Conservation (phyloP, 1,140 invertebrate genomes). For the Bombus breviceps region DNA sequence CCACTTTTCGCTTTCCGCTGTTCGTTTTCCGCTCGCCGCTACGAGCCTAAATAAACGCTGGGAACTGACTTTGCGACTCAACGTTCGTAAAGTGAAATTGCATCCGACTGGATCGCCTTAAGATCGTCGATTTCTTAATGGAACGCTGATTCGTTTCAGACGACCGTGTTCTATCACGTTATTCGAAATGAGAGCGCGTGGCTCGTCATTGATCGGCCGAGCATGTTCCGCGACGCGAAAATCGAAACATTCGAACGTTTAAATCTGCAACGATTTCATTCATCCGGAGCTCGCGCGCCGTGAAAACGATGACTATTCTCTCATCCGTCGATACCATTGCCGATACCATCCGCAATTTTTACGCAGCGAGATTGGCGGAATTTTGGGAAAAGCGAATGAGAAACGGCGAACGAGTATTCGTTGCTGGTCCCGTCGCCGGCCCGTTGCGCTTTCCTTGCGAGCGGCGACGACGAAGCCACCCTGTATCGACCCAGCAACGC, state of each 20-base stretch:
- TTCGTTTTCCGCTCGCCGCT: background rate
- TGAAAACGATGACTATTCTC: no score
- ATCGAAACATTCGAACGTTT: no score
- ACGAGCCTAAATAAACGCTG: background rate
- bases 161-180: background rate
- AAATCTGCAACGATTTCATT: background rate
- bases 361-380: background rate
- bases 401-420: background rate
- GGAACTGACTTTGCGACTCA: background rate
- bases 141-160: background rate
- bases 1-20: background rate
- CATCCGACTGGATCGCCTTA: background rate
- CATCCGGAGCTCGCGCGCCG: no score
- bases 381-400: background rate
- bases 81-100: background rate
- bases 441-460: constrained; percentile 57
- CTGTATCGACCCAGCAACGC: constrained; percentile 76
- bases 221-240: no score
- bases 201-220: no score
- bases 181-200: background rate
- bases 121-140: background rate
- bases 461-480: constrained; percentile 70
- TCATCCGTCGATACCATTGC: no score
- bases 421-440: background rate
- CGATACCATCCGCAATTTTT: no score